These are phyloP conservation scores for Tamandua tetradactyla DNA, from an alignment of 2,797 vertebrate genomes.

Conservation along the genomic window DNA sequence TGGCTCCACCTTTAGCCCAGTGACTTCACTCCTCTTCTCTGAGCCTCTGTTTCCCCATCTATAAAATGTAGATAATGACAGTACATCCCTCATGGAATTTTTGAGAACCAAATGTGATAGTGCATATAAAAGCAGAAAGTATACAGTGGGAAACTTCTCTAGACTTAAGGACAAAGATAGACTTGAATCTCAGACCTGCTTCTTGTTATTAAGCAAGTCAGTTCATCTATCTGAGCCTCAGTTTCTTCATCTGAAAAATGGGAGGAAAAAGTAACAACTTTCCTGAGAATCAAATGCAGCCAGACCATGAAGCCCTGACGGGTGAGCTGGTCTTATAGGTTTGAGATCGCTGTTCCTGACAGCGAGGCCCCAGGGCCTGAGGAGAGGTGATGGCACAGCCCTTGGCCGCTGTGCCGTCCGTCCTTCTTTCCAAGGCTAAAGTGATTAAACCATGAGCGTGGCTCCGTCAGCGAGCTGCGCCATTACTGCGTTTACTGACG, in stretches of 20 bases:
- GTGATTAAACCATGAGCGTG: accelerated
- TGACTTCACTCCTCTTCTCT: background rate
- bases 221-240: background rate
- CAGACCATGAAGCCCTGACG: accelerated
- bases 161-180: background rate
- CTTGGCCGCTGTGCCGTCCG: accelerated
- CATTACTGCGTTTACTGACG: background rate
- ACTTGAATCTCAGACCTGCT: background rate
- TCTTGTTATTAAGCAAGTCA: background rate
- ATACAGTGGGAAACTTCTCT: accelerated
- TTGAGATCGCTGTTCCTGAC: background rate
- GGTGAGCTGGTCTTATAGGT: background rate
- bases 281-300: background rate
- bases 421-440: background rate
- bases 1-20: background rate
- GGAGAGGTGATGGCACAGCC: background rate
- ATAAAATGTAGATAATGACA: background rate
- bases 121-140: background rate
- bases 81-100: accelerated
- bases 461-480: accelerated
- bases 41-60: background rate
- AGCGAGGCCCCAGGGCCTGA: background rate
- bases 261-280: accelerated
- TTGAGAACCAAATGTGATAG: background rate
- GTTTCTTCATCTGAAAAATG: background rate